These are phyloP conservation scores for Poliocrania exsul DNA, from an alignment of 2,797 vertebrate genomes.

Conservation along the genomic window DNA sequence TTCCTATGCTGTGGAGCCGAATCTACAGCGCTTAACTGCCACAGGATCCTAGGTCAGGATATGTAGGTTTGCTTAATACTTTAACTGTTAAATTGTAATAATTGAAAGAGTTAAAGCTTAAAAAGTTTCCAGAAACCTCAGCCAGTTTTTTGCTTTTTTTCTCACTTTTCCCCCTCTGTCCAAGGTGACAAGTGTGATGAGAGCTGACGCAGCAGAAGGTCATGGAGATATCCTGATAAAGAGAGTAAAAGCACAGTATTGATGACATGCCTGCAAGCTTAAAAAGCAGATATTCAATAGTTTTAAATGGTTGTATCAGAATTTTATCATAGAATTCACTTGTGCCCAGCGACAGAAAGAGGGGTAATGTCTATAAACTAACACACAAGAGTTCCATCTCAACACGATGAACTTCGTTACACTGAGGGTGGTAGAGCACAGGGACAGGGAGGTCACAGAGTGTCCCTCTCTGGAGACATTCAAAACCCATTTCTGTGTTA, in stretches of 20 bases:
- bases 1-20: background rate
- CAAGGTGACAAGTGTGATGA: background rate
- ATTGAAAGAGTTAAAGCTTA: background rate
- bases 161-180: background rate
- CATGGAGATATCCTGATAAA: background rate
- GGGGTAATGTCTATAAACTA: background rate
- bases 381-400: background rate
- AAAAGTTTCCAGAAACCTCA: background rate
- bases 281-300: background rate
- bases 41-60: background rate
- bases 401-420: background rate
- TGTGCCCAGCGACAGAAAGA: accelerated
- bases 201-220: background rate
- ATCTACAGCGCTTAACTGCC: background rate
- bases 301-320: background rate
- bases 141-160: background rate
- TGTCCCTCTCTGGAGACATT: background rate
- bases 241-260: background rate
- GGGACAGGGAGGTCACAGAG: background rate
- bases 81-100: background rate
- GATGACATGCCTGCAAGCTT: background rate
- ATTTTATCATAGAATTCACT: background rate
- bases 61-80: background rate
- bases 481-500: background rate
- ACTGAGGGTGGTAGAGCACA: background rate